Evolutionary conservation across 1,140 invertebrate species (phyloP).

Genomic region (Mercenaria mercenaria): DNA sequence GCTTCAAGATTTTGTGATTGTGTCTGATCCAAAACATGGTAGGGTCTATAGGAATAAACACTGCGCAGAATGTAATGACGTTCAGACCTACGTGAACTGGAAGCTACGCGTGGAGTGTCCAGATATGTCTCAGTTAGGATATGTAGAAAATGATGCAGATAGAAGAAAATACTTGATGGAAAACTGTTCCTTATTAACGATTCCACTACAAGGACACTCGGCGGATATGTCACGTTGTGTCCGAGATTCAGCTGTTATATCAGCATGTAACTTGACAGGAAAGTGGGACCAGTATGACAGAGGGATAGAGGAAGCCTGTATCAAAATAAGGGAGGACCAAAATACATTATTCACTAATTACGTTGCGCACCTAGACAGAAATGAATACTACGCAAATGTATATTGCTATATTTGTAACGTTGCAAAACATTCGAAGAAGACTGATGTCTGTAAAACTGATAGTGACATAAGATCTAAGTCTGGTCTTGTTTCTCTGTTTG

Average conservation of each 20-base stretch:
- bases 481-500: background rate
- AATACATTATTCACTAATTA: background rate
- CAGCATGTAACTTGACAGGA: background rate
- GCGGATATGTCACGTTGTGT: background rate
- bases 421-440: background rate
- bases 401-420: background rate
- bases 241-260: background rate
- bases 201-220: background rate
- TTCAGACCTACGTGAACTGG: background rate
- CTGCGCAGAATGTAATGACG: background rate
- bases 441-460: background rate
- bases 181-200: background rate
- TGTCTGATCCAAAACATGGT: background rate
- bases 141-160: background rate
- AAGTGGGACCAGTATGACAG: background rate
- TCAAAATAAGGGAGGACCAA: background rate
- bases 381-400: background rate
- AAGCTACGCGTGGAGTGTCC: background rate
- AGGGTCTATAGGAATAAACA: background rate
- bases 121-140: background rate
- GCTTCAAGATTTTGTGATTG: background rate
- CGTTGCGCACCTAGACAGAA: no score
- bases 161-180: background rate
- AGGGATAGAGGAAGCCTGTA: background rate
- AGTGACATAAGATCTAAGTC: no score